These are phyloP conservation scores for Chiridota heheva DNA, from an alignment of 35 echinoderm and acorn worm species.

Conservation along the genomic window DNA sequence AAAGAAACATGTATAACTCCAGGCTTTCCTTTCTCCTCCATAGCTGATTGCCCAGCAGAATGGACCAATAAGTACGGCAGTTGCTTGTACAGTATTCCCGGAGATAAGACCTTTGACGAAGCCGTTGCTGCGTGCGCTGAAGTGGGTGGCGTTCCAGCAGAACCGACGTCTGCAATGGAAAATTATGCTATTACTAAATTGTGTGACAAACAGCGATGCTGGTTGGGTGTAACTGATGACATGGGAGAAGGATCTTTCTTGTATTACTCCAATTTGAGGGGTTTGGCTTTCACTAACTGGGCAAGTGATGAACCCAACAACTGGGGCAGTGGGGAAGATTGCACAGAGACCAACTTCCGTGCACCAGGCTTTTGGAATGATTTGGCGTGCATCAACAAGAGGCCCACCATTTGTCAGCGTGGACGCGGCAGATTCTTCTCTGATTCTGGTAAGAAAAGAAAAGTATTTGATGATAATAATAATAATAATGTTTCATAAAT, in stretches of 20 bases:
- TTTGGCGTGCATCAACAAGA: neutral
- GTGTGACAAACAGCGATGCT: neutral
- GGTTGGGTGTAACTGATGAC: constrained; percentile 15
- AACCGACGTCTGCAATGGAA: neutral
- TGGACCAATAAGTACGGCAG: neutral
- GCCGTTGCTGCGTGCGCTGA: neutral
- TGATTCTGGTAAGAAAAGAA: neutral
- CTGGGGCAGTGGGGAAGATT: constrained; percentile 9
- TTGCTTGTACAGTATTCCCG: constrained; percentile 1
- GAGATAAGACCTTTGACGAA: neutral
- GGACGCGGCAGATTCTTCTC: neutral
- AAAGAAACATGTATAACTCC: too few species aligned
- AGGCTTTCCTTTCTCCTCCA: neutral
- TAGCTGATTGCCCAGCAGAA: constrained; percentile 11
- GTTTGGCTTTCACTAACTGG: neutral
- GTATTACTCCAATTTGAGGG: neutral
- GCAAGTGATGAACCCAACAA: constrained; percentile 12
- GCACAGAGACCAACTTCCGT: constrained; percentile 1
- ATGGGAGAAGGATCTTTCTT: neutral
- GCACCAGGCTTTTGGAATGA: neutral
- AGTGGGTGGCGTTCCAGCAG: neutral
- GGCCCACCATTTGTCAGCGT: neutral
- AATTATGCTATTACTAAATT: neutral
- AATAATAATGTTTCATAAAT: too few species aligned
- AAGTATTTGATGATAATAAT: too few species aligned